These are phyloP conservation scores for Aphis gossypii DNA, from an alignment of 1,140 invertebrate genomes.

Conservation along the genomic window DNA sequence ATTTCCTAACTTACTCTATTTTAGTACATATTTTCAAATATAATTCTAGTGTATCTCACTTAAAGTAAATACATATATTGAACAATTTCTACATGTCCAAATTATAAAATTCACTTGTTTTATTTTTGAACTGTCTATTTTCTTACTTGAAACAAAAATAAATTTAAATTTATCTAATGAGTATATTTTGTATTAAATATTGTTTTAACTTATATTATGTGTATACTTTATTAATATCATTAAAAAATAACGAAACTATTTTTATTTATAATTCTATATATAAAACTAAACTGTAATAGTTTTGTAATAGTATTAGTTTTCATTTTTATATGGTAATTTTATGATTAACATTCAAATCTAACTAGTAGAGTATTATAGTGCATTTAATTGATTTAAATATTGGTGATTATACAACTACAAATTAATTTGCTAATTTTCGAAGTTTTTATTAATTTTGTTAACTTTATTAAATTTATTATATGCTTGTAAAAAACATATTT, in stretches of 20 bases:
- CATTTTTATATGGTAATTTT: too few species aligned
- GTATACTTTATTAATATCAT: not conserved
- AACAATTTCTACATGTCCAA: not conserved
- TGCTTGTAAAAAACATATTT: too few species aligned
- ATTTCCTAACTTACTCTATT: not conserved
- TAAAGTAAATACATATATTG: not conserved
- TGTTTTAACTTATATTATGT: not conserved
- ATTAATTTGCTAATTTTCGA: too few species aligned
- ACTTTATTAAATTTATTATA: too few species aligned
- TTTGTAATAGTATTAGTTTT: too few species aligned
- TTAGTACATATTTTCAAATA: not conserved
- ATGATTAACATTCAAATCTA: too few species aligned
- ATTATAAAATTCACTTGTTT: not conserved
- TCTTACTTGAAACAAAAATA: not conserved
- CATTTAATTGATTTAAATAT: too few species aligned
- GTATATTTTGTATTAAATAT: not conserved
- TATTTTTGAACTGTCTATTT: not conserved
- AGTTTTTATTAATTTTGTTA: too few species aligned
- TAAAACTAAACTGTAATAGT: too few species aligned
- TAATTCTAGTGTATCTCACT: not conserved
- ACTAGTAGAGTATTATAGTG: too few species aligned
- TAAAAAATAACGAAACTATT: not conserved
- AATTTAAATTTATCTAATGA: not conserved
- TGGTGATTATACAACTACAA: too few species aligned
- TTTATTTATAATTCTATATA: not conserved